Evolutionary conservation across 2,888 invertebrate species (phyloP).

Genomic region (Trilocha varians): DNA sequence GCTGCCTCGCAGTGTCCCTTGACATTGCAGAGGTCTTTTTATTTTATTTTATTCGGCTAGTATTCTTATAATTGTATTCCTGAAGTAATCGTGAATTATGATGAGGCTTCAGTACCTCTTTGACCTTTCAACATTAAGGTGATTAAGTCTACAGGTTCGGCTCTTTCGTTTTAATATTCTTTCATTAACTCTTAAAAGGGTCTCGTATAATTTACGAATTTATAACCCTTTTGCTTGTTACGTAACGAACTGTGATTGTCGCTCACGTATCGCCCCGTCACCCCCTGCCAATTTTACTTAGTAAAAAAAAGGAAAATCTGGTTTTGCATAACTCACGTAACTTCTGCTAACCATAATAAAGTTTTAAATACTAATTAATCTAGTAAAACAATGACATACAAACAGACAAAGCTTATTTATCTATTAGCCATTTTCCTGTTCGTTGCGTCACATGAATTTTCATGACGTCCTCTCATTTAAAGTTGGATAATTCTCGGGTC

Average conservation of each 20-base stretch:
- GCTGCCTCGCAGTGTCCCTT: too few relatives aligned
- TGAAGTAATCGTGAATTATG: not conserved
- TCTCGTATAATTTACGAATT: not conserved
- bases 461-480: slow-evolving; percentile 10
- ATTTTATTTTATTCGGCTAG: too few relatives aligned
- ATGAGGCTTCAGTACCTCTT: not conserved
- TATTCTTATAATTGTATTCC: too few relatives aligned
- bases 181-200: not conserved
- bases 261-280: too few relatives aligned
- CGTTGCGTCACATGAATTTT: slow-evolving; percentile 16
- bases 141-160: not conserved
- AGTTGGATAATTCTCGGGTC: not conserved
- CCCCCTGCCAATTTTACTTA: too few relatives aligned
- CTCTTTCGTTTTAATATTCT: not conserved
- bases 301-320: too few relatives aligned
- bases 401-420: not conserved
- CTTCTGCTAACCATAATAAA: not conserved
- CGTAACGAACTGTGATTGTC: too few relatives aligned
- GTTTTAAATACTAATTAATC: not conserved
- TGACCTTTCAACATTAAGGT: not conserved
- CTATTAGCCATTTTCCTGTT: too few relatives aligned
- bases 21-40: too few relatives aligned
- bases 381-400: not conserved
- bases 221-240: too few relatives aligned
- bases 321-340: too few relatives aligned